These are phyloP conservation scores for Drosophila mayri DNA, from an alignment of 1,140 invertebrate species.

Conservation along the genomic window DNA sequence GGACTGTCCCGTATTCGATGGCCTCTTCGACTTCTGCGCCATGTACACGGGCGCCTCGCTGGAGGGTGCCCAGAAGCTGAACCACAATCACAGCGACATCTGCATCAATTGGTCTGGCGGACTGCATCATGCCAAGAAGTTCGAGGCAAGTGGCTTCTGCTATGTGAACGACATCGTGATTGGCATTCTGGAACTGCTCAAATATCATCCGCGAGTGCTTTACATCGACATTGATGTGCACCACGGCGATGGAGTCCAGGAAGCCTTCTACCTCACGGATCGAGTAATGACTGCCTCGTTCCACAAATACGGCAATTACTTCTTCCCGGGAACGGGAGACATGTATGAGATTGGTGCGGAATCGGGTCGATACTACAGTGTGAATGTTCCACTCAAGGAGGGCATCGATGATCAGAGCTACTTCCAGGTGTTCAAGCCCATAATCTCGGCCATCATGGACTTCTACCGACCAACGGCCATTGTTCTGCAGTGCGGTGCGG, in stretches of 20 bases:
- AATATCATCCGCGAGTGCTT: slow-evolving; percentile 97
- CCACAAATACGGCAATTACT: slow-evolving; percentile 99
- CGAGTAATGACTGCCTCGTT: slow-evolving; percentile 99
- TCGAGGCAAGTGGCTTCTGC: slow-evolving; percentile 93
- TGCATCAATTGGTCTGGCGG: slow-evolving; percentile 99
- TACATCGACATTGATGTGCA: slow-evolving; percentile 99
- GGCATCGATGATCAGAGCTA: slow-evolving; percentile 98
- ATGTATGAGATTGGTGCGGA: slow-evolving; percentile 99
- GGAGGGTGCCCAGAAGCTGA: slow-evolving; percentile 97
- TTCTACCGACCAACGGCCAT: slow-evolving; percentile 98
- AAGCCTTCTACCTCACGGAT: slow-evolving; percentile 99
- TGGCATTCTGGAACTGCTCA: slow-evolving; percentile 97
- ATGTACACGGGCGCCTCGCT: slow-evolving; percentile 98
- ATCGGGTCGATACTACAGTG: slow-evolving; percentile 96
- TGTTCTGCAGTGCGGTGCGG: slow-evolving; percentile 99
- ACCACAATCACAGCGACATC: slow-evolving; percentile 97
- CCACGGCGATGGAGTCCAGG: slow-evolving; percentile 99
- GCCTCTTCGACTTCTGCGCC: slow-evolving; percentile 99
- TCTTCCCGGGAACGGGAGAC: slow-evolving; percentile 99
- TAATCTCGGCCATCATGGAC: slow-evolving; percentile 97
- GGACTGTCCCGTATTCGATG: slow-evolving; percentile 99
- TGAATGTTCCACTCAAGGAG: slow-evolving; percentile 98
- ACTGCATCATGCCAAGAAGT: slow-evolving; percentile 99
- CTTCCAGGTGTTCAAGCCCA: slow-evolving; percentile 96
- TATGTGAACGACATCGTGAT: slow-evolving; percentile 98